Evolutionary conservation across 2,113 vertebrate species (phyloP), one percentile per base, ranked within the genome.

Genomic region (Poecile atricapillus): DNA sequence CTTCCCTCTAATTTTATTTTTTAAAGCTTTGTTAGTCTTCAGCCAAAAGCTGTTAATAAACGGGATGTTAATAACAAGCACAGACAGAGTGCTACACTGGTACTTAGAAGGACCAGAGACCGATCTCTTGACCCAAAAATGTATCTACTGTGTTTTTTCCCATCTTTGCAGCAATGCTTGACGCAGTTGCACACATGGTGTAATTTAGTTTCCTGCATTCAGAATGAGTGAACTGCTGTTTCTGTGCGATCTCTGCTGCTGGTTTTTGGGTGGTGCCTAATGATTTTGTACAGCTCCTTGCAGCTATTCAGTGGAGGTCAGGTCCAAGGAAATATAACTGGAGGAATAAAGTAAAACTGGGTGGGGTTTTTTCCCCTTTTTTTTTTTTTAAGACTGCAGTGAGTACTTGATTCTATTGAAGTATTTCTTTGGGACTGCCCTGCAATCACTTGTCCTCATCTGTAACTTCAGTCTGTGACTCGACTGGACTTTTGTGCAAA

Each of bases 131-230:
- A 63, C 9, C 47, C 56, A 15, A 47, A 44, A 37, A 50, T 30
- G 5, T 19, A 15, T 31, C 30, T 30, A 4, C 7, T 17, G 20
- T 33, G 21, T 41, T 77, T 69, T 39, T 58, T 80, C 22, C 22
- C 33, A 28, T 68, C 5, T 80, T 41, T 37, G 15, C 44, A 64
- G 39, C 15, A 28, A 10, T 23, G 25, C n/a, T 17, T 31, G n/a
- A 23, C 10, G 9, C 31, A 6, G n/a, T 25, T 71, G 53, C 14
- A 35, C 1, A 0, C 1, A 0, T 55, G 27, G 58, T 1, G 0
- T 63, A 59, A 30, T 11, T 2, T 5, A 10, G 25, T 46, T 89
- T 73, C 35, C 49, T 43, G 25, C 53, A 73, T 58, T 58, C 44
- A 71, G 80, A 44, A 58, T n/a, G 30, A 65, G 46, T 3, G 11